Evolutionary conservation across 2,888 invertebrate genomes (phyloP).

Genomic region (Cylindroiulus punctatus): DNA sequence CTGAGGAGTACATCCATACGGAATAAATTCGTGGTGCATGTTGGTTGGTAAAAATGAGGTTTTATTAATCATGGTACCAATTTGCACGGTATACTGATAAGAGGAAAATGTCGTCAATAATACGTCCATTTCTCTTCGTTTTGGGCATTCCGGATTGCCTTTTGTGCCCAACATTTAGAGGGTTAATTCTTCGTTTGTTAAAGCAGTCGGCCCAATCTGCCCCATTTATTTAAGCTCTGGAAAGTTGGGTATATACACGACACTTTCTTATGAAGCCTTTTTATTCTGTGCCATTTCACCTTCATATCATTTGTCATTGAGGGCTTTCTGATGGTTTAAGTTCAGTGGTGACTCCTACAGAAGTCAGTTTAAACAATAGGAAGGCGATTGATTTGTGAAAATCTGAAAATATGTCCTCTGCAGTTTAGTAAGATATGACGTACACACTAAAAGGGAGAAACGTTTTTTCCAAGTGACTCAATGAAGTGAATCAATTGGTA

Average conservation of each 20-base stretch:
- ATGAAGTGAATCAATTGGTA: constrained; percentile 8
- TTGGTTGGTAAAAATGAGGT: too few species aligned
- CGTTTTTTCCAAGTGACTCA: constrained; percentile 20
- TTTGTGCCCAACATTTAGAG: neutral
- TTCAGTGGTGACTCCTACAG: neutral
- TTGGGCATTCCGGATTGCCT: neutral
- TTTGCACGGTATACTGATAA: too few species aligned
- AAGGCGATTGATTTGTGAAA: constrained; percentile 44
- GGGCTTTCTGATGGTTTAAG: constrained; percentile 4
- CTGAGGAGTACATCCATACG: too few species aligned
- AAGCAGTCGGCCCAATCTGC: neutral
- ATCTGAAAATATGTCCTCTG: neutral
- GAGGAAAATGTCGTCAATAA: too few species aligned
- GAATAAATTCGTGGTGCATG: too few species aligned
- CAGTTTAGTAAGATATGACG: neutral
- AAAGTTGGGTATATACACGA: constrained; percentile 3
- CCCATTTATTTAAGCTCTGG: constrained; percentile 18
- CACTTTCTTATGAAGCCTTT: constrained; percentile 7
- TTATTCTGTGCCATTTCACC: constrained; percentile 44
- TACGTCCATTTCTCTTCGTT: neutral
- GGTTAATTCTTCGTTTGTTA: neutral
- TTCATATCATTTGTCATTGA: constrained; percentile 36
- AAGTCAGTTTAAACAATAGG: constrained; percentile 6
- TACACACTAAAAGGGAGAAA: constrained; percentile 6
- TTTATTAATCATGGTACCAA: too few species aligned